A percentile compares a stretch with the other conserved stretches of the same genome.
Evolutionary conservation across 2,888 invertebrate genomes (phyloP).

Genomic region (Meteorus colon): DNA sequence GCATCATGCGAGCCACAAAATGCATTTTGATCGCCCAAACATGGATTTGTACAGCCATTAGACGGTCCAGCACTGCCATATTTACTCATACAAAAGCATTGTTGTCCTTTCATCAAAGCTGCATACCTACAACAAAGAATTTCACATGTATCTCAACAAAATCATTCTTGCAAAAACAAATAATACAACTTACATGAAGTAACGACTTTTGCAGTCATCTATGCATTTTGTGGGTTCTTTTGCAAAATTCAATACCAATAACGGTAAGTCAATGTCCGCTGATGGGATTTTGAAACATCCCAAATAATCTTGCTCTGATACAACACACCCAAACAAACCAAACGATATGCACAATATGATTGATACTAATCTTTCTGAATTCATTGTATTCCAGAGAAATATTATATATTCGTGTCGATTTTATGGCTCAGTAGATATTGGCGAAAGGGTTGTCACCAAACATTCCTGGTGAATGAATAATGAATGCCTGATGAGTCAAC

Average conservation of each 20-base stretch:
- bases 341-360: constrained; percentile 44
- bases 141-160: background rate
- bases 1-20: constrained; percentile 82
- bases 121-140: constrained; percentile 70
- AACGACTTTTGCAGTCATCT: constrained; percentile 62
- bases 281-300: constrained; percentile 64
- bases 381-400: constrained; percentile 24
- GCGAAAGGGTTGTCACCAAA: constrained; percentile 10
- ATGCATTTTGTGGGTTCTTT: constrained; percentile 60
- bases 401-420: background rate
- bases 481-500: constrained; percentile 40
- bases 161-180: constrained; percentile 22
- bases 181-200: constrained; percentile 64
- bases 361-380: constrained; percentile 6
- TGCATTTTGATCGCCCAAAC: constrained; percentile 78
- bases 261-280: constrained; percentile 58
- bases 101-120: constrained; percentile 73
- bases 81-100: constrained; percentile 75
- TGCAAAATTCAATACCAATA: constrained; percentile 54
- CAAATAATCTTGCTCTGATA: constrained; percentile 51
- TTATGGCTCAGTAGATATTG: background rate
- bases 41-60: constrained; percentile 75
- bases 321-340: constrained; percentile 17
- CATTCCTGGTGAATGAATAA: constrained; percentile 48
- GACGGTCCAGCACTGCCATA: constrained; percentile 65